Conservation (phyloP, 2,113 vertebrate genomes). For the Gadus chalcogrammus region DNA sequence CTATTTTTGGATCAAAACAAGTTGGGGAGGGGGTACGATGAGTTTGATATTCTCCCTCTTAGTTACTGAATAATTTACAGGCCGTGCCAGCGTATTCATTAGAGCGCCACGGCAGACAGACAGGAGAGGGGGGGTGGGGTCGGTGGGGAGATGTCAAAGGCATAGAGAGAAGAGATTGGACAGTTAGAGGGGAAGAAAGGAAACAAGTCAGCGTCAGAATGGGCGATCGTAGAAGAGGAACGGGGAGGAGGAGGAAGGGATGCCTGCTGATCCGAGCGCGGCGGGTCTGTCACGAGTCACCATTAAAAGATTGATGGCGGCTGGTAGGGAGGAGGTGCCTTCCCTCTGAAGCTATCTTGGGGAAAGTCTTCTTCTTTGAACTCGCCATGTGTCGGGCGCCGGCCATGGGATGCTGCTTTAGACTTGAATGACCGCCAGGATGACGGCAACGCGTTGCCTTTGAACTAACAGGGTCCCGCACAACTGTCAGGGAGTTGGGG, state of each 20-base stretch:
- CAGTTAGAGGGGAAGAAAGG: conserved; percentile 9
- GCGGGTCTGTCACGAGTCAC: conserved; percentile 48
- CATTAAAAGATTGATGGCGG: conserved; percentile 67
- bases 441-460: conserved; percentile 49
- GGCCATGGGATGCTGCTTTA: conserved; percentile 48
- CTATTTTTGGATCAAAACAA: conserved; percentile 58
- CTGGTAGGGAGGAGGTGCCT: conserved; percentile 19
- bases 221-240: conserved; percentile 9
- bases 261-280: conserved; percentile 41
- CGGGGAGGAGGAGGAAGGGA: conserved; percentile 28
- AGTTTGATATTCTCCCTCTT: conserved; percentile 49
- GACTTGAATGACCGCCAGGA: conserved; percentile 51
- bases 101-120: conserved; percentile 52
- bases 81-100: conserved; percentile 60
- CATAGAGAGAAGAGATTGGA: conserved; percentile 1
- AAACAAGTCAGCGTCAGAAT: neutral
- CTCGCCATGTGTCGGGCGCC: conserved; percentile 45
- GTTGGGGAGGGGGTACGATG: conserved; percentile 10
- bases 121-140: neutral
- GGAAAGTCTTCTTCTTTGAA: conserved; percentile 54
- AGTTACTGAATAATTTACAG: conserved; percentile 71
- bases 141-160: neutral
- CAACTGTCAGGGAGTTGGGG: neutral
- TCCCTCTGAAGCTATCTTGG: conserved; percentile 33
- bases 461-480: conserved; percentile 50